Conservation (phyloP, 1,140 invertebrate species). For the Eufriesea mexicana region DNA sequence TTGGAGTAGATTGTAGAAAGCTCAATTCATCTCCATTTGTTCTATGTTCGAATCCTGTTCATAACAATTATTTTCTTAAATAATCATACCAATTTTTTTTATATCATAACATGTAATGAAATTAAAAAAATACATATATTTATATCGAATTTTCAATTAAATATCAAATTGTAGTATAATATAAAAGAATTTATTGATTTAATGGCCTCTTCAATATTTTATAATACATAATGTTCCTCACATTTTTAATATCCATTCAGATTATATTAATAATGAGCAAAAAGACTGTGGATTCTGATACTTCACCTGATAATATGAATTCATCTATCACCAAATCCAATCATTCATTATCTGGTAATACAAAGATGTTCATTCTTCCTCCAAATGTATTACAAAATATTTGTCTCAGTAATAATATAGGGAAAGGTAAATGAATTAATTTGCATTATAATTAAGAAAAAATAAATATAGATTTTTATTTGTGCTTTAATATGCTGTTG, state of each 20-base stretch:
- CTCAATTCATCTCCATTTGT: background rate
- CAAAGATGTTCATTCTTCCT: constrained; percentile 16
- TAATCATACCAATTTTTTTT: background rate
- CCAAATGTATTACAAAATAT: constrained; percentile 30
- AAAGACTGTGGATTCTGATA: background rate
- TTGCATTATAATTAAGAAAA: background rate
- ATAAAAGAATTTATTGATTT: background rate
- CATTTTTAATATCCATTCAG: background rate
- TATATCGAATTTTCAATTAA: background rate
- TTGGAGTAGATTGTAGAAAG: background rate
- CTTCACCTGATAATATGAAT: background rate
- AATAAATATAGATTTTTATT: background rate
- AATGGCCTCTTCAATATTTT: background rate
- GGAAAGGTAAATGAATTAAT: constrained; percentile 28
- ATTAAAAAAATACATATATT: background rate
- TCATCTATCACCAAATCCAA: background rate
- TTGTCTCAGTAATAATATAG: constrained; percentile 26
- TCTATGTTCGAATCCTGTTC: constrained; percentile 25
- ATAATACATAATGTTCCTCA: background rate
- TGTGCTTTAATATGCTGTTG: background rate
- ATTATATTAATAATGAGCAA: constrained; percentile 42
- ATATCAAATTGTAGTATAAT: background rate
- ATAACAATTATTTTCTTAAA: constrained; percentile 12
- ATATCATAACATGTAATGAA: background rate
- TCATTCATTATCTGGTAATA: background rate